Percentiles rank a stretch among this genome's conserved stretches.
These are phyloP conservation scores for Lasioglossum marginatum DNA, from an alignment of 2,888 invertebrate species.

Conservation along the genomic window DNA sequence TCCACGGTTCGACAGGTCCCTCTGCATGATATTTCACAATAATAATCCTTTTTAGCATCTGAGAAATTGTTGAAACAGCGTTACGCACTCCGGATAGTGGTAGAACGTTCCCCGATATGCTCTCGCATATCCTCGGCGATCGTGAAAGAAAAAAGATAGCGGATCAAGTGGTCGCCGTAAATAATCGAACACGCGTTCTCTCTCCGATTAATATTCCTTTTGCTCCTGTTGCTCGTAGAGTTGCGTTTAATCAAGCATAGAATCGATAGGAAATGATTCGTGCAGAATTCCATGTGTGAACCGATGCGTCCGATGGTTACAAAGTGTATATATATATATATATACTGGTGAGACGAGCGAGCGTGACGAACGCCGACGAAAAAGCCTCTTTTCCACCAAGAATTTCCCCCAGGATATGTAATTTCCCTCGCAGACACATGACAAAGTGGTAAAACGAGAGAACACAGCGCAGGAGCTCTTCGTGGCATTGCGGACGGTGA, in stretches of 20 bases:
- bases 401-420: slow-evolving; percentile 53
- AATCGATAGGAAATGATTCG: slow-evolving; percentile 28
- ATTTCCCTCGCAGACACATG: slow-evolving; percentile 59
- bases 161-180: slow-evolving; percentile 1
- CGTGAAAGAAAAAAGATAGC: neutral
- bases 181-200: neutral
- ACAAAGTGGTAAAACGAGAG: slow-evolving; percentile 56
- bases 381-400: slow-evolving; percentile 63
- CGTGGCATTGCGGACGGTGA: slow-evolving; percentile 65
- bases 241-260: slow-evolving; percentile 17
- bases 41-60: slow-evolving; percentile 36
- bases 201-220: neutral
- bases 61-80: neutral
- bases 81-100: neutral
- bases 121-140: neutral
- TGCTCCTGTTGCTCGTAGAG: neutral
- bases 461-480: slow-evolving; percentile 63
- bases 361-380: slow-evolving; percentile 57
- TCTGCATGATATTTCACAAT: slow-evolving; percentile 54
- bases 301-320: slow-evolving; percentile 6
- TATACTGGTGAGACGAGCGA: slow-evolving; percentile 35
- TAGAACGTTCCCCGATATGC: neutral
- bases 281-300: slow-evolving; percentile 25
- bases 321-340: slow-evolving; percentile 1
- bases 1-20: slow-evolving; percentile 50